Evolutionary conservation across 2,797 vertebrate species (phyloP).

Genomic region (Onychomys leucogaster): DNA sequence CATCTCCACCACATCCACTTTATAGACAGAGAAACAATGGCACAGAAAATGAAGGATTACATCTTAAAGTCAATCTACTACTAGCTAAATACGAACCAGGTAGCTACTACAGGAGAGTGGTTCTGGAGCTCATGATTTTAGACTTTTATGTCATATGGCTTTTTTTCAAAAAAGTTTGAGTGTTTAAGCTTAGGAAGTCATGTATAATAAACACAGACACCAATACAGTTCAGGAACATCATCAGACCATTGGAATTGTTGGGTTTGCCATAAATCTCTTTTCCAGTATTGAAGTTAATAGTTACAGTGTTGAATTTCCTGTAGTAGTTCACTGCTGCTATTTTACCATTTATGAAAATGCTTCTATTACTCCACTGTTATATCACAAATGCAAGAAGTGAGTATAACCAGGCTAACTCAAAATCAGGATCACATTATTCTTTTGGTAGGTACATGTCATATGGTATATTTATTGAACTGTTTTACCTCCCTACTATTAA

Average conservation of each 20-base stretch:
- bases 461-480: not conserved
- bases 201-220: not conserved
- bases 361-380: not conserved
- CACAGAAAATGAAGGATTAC: not conserved
- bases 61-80: not conserved
- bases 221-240: not conserved
- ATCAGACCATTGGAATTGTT: not conserved
- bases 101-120: no score
- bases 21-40: not conserved
- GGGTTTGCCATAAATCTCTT: not conserved
- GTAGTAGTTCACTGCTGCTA: not conserved
- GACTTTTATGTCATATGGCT: not conserved
- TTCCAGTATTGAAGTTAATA: not conserved
- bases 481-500: not conserved
- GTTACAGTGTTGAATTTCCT: not conserved
- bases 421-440: not conserved
- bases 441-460: not conserved
- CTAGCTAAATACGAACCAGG: not conserved
- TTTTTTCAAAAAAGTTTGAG: not conserved
- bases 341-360: not conserved
- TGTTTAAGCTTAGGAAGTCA: not conserved
- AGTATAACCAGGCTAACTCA: not conserved
- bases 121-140: not conserved
- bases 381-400: not conserved
- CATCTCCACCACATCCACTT: not conserved